Evolutionary conservation across 2,113 vertebrate species (phyloP).

Genomic region (Esox niger): DNA sequence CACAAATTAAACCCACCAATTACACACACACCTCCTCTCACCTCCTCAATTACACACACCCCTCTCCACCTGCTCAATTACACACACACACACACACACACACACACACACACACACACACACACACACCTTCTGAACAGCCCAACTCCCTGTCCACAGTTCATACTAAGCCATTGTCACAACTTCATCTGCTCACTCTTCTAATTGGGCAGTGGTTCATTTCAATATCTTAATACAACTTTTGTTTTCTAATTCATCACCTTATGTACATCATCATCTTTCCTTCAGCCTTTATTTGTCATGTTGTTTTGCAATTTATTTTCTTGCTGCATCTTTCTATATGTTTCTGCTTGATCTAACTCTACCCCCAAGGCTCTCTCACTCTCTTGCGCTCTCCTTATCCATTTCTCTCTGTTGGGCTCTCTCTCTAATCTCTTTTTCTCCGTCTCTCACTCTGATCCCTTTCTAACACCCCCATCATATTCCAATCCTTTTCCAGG

Average conservation of each 20-base stretch:
- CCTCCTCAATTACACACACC: slow-evolving; percentile 50
- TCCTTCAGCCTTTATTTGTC: not conserved
- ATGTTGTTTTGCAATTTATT: not conserved
- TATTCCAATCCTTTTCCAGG: not conserved
- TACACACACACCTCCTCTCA: slow-evolving; percentile 52
- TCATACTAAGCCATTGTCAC: slow-evolving; percentile 43
- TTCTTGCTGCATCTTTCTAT: not conserved
- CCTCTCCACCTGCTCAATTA: slow-evolving; percentile 28
- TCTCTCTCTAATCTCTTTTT: too few species aligned
- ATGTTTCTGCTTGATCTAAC: not conserved
- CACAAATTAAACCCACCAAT: slow-evolving; percentile 71
- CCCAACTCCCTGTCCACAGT: slow-evolving; percentile 33
- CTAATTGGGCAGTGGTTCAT: not conserved
- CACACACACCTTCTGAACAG: slow-evolving; percentile 49
- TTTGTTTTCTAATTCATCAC: not conserved
- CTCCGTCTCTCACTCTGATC: not conserved
- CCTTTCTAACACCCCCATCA: too few species aligned
- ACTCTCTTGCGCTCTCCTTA: not conserved
- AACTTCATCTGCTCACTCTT: slow-evolving; percentile 29
- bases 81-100: slow-evolving; percentile 37
- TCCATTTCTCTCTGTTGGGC: too few species aligned
- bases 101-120: slow-evolving; percentile 23
- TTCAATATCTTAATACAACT: not conserved
- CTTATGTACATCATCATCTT: not conserved
- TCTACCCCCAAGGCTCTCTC: slow-evolving; percentile 1